Conservation (phyloP, 2,797 vertebrate genomes). For the Sebastes hubbsi region DNA sequence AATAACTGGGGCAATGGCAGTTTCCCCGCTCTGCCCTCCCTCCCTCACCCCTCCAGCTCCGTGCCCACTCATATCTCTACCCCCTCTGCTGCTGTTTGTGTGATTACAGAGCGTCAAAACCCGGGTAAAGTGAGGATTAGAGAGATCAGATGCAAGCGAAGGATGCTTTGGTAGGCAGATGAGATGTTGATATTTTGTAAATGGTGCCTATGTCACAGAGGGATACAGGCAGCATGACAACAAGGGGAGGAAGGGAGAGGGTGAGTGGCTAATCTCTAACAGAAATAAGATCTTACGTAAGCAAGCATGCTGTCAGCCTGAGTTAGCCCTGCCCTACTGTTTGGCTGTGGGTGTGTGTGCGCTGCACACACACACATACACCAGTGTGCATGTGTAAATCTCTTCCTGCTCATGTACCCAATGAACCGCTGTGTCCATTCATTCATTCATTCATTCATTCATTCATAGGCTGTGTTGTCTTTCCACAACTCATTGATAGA, state of each 20-base stretch:
- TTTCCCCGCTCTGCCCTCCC: constrained; percentile 16
- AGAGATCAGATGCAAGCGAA: constrained; percentile 9
- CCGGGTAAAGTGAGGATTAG: constrained; percentile 25
- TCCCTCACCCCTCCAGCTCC: neutral
- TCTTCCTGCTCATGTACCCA: constrained; percentile 40
- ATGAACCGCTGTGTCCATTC: constrained; percentile 22
- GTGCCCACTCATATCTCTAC: constrained; percentile 26
- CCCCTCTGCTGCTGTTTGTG: constrained; percentile 30
- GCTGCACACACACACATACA: constrained; percentile 23
- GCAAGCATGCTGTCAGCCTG: constrained; percentile 64
- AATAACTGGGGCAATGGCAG: constrained; percentile 77
- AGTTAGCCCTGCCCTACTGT: constrained; percentile 65
- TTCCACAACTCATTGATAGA: constrained; percentile 16
- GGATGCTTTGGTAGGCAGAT: constrained; percentile 2
- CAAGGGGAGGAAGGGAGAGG: constrained; percentile 44
- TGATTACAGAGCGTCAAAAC: constrained; percentile 20
- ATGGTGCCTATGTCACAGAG: constrained; percentile 23
- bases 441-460: constrained; percentile 53
- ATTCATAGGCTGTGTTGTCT: constrained; percentile 30
- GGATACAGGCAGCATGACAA: constrained; percentile 25
- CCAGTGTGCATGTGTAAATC: constrained; percentile 36
- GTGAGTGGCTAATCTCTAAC: constrained; percentile 78
- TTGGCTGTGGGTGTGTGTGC: constrained; percentile 29
- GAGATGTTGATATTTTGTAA: constrained; percentile 47
- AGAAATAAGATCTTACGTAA: constrained; percentile 82